These are phyloP conservation scores for Lates calcarifer DNA, from an alignment of 2,113 vertebrate genomes.

Conservation along the genomic window DNA sequence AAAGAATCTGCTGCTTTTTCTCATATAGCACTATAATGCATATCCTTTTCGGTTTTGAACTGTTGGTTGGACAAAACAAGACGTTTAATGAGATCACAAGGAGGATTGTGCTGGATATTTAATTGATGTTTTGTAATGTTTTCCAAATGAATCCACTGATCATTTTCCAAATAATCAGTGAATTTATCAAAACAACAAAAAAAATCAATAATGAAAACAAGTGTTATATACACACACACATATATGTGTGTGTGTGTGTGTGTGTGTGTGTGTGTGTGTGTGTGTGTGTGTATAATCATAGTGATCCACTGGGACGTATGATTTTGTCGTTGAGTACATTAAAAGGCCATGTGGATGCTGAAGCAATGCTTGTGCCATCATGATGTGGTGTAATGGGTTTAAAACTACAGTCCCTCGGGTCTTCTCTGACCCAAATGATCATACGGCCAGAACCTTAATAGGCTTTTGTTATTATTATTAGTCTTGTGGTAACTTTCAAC, in stretches of 20 bases:
- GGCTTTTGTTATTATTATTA: conserved; percentile 20
- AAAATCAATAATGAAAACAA: not conserved
- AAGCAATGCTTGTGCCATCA: not conserved
- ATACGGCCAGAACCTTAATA: conserved; percentile 17
- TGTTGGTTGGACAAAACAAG: not conserved
- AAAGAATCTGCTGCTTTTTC: not conserved
- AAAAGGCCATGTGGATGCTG: not conserved
- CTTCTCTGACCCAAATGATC: conserved; percentile 36
- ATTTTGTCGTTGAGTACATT: conserved; percentile 12
- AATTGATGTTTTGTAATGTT: not conserved
- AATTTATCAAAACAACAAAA: not conserved
- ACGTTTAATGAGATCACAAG: not conserved
- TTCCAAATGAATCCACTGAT: too few relatives aligned
- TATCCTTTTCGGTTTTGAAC: not conserved
- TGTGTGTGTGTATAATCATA: not conserved
- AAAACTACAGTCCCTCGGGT: conserved; percentile 18
- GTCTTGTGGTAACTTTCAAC: conserved; percentile 27
- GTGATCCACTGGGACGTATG: not conserved
- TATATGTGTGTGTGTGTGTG: too few relatives aligned
- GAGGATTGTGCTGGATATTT: not conserved
- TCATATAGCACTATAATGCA: not conserved
- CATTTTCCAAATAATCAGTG: not conserved
- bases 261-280: too few relatives aligned
- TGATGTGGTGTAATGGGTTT: conserved; percentile 30
- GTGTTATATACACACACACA: too few relatives aligned